These are phyloP conservation scores for Silurus glanis DNA, from an alignment of 2,113 vertebrate genomes.

Conservation along the genomic window DNA sequence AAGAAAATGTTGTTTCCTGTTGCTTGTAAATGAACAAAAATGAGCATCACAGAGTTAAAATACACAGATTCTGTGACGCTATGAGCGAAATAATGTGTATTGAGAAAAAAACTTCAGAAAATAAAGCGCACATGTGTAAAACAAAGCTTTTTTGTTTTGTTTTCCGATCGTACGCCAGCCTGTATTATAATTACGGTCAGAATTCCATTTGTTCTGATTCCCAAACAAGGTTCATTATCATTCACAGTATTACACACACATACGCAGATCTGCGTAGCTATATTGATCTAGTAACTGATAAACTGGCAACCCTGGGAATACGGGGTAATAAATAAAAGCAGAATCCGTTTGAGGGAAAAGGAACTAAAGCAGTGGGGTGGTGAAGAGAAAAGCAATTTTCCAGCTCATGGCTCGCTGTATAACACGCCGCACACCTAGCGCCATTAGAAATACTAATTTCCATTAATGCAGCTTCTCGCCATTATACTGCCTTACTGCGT, in stretches of 20 bases:
- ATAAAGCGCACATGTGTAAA: not conserved
- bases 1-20: not conserved
- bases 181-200: not conserved
- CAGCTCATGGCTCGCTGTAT: constrained; percentile 1
- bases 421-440: not conserved
- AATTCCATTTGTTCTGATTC: not conserved
- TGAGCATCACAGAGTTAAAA: not conserved
- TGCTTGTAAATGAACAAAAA: not conserved
- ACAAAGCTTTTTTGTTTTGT: not conserved
- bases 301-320: not conserved
- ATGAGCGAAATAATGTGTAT: not conserved
- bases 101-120: not conserved
- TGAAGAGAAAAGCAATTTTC: constrained; percentile 29
- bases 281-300: constrained; percentile 24
- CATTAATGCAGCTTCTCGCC: not conserved
- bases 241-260: not conserved
- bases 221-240: not conserved
- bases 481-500: not conserved
- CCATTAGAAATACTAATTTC: constrained; percentile 20
- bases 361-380: not conserved
- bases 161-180: not conserved
- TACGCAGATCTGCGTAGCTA: not conserved
- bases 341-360: not conserved
- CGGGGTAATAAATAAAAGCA: constrained; percentile 14
- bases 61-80: not conserved